A percentile compares a stretch with the other conserved stretches of the same genome.
Evolutionary conservation across 2,888 invertebrate genomes (phyloP).

Genomic region (Drosophila macrospina): DNA sequence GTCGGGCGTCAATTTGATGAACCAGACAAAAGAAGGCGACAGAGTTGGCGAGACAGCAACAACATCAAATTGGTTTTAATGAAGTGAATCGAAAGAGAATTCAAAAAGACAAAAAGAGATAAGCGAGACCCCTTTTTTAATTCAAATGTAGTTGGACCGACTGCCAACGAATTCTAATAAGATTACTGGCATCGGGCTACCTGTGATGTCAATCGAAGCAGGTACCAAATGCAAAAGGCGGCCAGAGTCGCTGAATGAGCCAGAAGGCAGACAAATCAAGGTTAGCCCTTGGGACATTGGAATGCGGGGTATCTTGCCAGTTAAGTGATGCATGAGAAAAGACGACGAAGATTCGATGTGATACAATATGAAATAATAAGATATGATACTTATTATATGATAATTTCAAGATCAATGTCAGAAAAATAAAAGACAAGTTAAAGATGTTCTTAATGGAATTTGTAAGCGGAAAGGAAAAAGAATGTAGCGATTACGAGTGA

Average conservation of each 20-base stretch:
- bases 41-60: conserved; percentile 15
- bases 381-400: conserved; percentile 23
- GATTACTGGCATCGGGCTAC: conserved; percentile 47
- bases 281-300: conserved; percentile 31
- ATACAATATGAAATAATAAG: conserved; percentile 32
- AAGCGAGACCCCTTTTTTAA: conserved; percentile 40
- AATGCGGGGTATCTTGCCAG: conserved; percentile 41
- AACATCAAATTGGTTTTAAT: conserved; percentile 54
- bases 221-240: conserved; percentile 46
- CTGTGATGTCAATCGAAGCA: conserved; percentile 52
- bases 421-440: neutral
- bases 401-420: conserved; percentile 34
- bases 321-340: conserved; percentile 15
- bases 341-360: conserved; percentile 11
- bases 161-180: conserved; percentile 63
- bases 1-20: conserved; percentile 61
- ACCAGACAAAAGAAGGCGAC: conserved; percentile 39
- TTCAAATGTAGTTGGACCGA: conserved; percentile 35
- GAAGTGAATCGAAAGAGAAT: conserved; percentile 50
- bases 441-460: neutral
- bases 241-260: conserved; percentile 3
- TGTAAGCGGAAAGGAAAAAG: neutral
- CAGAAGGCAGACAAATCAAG: conserved; percentile 32
- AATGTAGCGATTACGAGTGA: too few species aligned
- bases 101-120: conserved; percentile 15